Percentiles rank a stretch among this genome's conserved stretches.
These are phyloP conservation scores for Xestia c-nigrum DNA, from an alignment of 2,888 invertebrate species.

Conservation along the genomic window DNA sequence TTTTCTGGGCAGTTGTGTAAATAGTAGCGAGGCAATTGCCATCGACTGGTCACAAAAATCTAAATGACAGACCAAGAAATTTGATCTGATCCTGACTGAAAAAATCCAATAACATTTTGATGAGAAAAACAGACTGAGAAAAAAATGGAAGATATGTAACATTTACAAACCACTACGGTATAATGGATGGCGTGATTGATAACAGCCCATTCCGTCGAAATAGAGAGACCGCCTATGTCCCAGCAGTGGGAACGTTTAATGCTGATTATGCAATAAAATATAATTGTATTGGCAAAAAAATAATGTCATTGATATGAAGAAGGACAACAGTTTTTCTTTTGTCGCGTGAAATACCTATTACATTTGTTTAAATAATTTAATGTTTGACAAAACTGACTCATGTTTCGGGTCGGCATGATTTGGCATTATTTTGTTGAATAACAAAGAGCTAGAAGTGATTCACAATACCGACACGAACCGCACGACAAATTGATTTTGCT, in stretches of 20 bases:
- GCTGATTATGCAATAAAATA: neutral
- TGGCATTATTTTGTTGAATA: neutral
- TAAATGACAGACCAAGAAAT: neutral
- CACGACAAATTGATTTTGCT: neutral
- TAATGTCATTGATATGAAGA: neutral
- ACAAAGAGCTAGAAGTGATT: neutral
- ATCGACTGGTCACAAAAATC: neutral
- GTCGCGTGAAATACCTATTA: neutral
- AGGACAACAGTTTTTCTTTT: constrained; percentile 1
- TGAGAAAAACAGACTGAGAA: neutral
- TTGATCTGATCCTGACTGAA: neutral
- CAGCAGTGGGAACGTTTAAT: neutral
- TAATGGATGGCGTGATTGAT: neutral
- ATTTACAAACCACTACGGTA: neutral
- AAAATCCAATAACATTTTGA: neutral
- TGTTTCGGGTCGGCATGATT: neutral
- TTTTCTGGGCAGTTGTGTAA: neutral
- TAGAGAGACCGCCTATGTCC: neutral
- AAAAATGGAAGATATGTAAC: neutral
- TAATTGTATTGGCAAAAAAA: neutral
- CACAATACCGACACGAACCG: neutral
- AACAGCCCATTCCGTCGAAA: neutral
- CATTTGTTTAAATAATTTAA: neutral
- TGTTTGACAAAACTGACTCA: neutral
- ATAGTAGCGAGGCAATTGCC: neutral